These are phyloP conservation scores for Bombyx mandarina DNA, from an alignment of 1,140 invertebrate species.

Conservation along the genomic window DNA sequence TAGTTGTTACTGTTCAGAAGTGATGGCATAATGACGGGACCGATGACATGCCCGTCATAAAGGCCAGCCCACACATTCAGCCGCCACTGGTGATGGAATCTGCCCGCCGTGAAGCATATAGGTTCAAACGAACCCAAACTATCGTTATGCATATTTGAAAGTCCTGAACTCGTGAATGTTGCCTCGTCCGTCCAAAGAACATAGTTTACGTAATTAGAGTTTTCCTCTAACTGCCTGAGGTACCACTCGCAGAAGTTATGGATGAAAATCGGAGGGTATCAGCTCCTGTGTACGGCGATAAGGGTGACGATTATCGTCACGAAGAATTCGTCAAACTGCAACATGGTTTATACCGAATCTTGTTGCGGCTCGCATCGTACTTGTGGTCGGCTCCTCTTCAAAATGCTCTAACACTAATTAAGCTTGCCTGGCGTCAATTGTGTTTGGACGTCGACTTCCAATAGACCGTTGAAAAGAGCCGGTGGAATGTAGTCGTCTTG, in stretches of 20 bases:
- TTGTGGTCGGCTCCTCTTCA: background rate
- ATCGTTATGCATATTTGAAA: slow-evolving; percentile 5
- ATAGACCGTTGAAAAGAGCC: slow-evolving; percentile 6
- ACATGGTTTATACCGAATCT: slow-evolving; percentile 5
- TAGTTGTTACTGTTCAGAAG: background rate
- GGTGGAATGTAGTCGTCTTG: slow-evolving; percentile 6
- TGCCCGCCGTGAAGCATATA: background rate
- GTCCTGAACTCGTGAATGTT: slow-evolving; percentile 7
- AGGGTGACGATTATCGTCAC: slow-evolving; percentile 4
- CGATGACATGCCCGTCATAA: no score
- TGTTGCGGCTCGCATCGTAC: slow-evolving; percentile 6
- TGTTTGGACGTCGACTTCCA: slow-evolving; percentile 1
- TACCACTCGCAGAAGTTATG: no score
- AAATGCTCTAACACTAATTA: slow-evolving; percentile 5
- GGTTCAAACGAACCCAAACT: slow-evolving; percentile 6
- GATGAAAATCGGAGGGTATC: slow-evolving; percentile 4
- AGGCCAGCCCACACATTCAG: slow-evolving; percentile 3
- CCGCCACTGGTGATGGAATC: slow-evolving; percentile 4
- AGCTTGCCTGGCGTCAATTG: background rate
- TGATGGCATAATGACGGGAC: no score
- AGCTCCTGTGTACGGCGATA: slow-evolving; percentile 7
- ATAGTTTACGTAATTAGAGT: background rate
- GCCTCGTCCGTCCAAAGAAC: slow-evolving; percentile 9
- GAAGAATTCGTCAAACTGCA: slow-evolving; percentile 3
- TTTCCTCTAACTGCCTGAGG: no score